Percentiles rank a stretch among this genome's conserved stretches.
These are phyloP conservation scores for Lucinisca nassula DNA, from an alignment of 2,888 invertebrate genomes.

Conservation along the genomic window DNA sequence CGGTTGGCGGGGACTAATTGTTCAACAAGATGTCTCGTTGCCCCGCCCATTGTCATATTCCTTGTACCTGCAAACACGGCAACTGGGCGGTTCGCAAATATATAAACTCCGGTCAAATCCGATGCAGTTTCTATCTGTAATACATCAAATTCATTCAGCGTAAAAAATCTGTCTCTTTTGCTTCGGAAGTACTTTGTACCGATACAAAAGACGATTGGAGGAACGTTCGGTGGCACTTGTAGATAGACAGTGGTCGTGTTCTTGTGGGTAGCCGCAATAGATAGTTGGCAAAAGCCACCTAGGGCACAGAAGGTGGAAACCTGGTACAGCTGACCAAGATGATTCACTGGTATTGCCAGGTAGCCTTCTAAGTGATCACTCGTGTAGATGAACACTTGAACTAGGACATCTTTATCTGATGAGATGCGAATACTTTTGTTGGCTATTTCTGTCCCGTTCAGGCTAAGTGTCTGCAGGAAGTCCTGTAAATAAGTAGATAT, in stretches of 20 bases:
- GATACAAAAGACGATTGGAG: slow-evolving; percentile 28
- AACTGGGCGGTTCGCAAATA: slow-evolving; percentile 45
- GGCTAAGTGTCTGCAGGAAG: neutral
- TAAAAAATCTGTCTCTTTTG: neutral
- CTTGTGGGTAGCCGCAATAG: slow-evolving; percentile 36
- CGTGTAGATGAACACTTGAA: slow-evolving; percentile 42
- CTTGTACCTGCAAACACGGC: slow-evolving; percentile 56
- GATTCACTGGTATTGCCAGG: slow-evolving; percentile 42
- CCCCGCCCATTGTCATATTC: slow-evolving; percentile 26
- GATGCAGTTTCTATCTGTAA: slow-evolving; percentile 45
- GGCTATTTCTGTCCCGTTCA: slow-evolving; percentile 46
- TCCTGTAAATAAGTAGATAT: too few relatives aligned
- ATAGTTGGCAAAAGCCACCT: slow-evolving; percentile 58
- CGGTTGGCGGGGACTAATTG: slow-evolving; percentile 50
- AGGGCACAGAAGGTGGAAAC: slow-evolving; percentile 55
- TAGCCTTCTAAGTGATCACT: slow-evolving; percentile 45
- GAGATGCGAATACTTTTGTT: slow-evolving; percentile 47
- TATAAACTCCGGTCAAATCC: slow-evolving; percentile 57
- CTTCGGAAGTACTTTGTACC: slow-evolving; percentile 24
- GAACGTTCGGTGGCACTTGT: slow-evolving; percentile 18
- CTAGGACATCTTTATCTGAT: neutral
- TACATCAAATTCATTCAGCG: slow-evolving; percentile 35
- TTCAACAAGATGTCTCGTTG: slow-evolving; percentile 44
- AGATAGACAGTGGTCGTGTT: slow-evolving; percentile 23
- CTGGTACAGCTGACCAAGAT: slow-evolving; percentile 21